A percentile compares a stretch with the other conserved stretches of the same genome.
phyloP scores from a whole-genome alignment of 2,888 invertebrate genomes.

The Chirona hameri region DNA sequence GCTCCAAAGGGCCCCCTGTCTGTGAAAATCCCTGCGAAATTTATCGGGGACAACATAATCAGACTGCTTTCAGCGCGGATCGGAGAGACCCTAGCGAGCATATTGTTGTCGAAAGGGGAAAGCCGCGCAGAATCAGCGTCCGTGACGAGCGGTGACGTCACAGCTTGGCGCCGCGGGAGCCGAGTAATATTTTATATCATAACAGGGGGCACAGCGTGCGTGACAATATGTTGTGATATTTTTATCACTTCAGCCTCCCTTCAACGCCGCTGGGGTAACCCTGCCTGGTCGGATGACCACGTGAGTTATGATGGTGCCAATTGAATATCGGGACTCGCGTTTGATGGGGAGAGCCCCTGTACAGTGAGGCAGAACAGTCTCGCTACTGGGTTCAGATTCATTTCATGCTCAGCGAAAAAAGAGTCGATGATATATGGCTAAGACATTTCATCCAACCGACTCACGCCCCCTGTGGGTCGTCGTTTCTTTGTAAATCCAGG shows the following conservation, averaged over 20 bases:
- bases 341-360: not conserved
- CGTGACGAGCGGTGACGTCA: not conserved
- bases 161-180: not conserved
- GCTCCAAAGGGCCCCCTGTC: not conserved
- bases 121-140: not conserved
- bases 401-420: not conserved
- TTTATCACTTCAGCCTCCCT: not conserved
- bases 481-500: not conserved
- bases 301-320: not conserved
- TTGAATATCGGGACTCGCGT: not conserved
- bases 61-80: not conserved
- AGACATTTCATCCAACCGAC: not conserved
- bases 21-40: conserved; percentile 5
- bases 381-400: not conserved
- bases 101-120: not conserved
- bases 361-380: not conserved
- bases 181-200: not conserved
- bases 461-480: not conserved
- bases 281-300: not conserved
- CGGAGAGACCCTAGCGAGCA: too few relatives aligned
- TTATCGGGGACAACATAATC: conserved; percentile 9
- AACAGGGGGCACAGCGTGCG: not conserved
- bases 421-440: not conserved
- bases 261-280: not conserved
- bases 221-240: conserved; percentile 12